Evolutionary conservation across 2,888 invertebrate genomes (phyloP).

Genomic region (Idaea aversata): DNA sequence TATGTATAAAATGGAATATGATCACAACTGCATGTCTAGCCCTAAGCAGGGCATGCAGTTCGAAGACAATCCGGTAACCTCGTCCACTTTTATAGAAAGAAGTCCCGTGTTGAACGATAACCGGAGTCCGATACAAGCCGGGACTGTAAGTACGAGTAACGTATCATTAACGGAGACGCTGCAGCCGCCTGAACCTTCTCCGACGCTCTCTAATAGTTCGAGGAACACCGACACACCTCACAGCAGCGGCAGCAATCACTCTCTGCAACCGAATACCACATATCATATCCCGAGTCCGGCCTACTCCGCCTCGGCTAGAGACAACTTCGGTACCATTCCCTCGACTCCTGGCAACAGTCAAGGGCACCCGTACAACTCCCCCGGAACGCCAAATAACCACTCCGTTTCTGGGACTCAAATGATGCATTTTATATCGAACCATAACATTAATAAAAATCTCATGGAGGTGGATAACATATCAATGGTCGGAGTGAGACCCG

Average conservation of each 20-base stretch:
- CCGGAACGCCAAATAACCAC: conserved; percentile 59
- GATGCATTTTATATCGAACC: conserved; percentile 77
- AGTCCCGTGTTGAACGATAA: conserved; percentile 80
- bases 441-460: conserved; percentile 73
- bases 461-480: conserved; percentile 78
- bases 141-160: conserved; percentile 91
- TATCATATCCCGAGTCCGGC: conserved; percentile 75
- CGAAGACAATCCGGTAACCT: conserved; percentile 84
- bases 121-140: conserved; percentile 89
- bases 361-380: conserved; percentile 60
- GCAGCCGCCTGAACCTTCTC: conserved; percentile 80
- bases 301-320: conserved; percentile 70
- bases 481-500: conserved; percentile 71
- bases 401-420: conserved; percentile 66
- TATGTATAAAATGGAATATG: conserved; percentile 70
- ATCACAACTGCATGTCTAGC: conserved; percentile 77
- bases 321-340: conserved; percentile 60
- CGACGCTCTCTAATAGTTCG: conserved; percentile 79
- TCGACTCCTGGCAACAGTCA: conserved; percentile 60
- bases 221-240: conserved; percentile 73
- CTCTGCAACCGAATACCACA: conserved; percentile 59
- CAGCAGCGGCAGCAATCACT: conserved; percentile 57
- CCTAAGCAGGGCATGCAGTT: conserved; percentile 66
- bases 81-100: conserved; percentile 83
- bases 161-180: conserved; percentile 84